Conservation (phyloP, 2,113 vertebrate species). For the Nesospiza acunhae region DNA sequence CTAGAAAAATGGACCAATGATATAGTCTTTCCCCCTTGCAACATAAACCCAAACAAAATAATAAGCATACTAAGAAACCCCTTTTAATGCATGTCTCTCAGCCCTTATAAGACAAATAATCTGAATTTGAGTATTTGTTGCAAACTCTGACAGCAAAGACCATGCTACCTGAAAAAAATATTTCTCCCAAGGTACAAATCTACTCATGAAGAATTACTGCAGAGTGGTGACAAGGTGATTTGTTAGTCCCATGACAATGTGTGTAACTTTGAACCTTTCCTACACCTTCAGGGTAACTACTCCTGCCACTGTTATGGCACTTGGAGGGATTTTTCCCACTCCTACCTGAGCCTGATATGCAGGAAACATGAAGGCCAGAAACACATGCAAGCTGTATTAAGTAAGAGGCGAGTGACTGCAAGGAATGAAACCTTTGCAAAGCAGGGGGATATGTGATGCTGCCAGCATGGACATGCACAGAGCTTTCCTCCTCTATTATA, state of each 20-base stretch:
- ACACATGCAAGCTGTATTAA: background rate
- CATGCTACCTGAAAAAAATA: background rate
- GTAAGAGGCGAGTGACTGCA: background rate
- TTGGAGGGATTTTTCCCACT: background rate
- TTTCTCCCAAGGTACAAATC: background rate
- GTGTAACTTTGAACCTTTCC: background rate
- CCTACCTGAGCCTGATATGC: background rate
- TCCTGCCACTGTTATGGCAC: background rate
- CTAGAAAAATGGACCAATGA: background rate
- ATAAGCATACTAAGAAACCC: background rate
- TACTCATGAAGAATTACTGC: background rate
- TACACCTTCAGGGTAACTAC: background rate
- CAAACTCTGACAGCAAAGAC: background rate
- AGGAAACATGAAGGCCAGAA: background rate
- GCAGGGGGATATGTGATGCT: background rate
- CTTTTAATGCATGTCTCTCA: background rate
- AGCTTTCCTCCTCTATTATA: conserved; percentile 44
- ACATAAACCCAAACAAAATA: background rate
- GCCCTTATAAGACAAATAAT: background rate
- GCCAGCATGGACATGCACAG: conserved; percentile 21
- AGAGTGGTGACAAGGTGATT: background rate
- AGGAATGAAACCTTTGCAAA: conserved; percentile 10
- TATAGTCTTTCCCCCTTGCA: background rate
- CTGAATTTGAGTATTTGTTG: background rate
- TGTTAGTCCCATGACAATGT: background rate